Percentiles rank a stretch among this genome's conserved stretches.
phyloP scores from a whole-genome alignment of 2,797 vertebrate genomes.

The Enteromius argenteus region DNA sequence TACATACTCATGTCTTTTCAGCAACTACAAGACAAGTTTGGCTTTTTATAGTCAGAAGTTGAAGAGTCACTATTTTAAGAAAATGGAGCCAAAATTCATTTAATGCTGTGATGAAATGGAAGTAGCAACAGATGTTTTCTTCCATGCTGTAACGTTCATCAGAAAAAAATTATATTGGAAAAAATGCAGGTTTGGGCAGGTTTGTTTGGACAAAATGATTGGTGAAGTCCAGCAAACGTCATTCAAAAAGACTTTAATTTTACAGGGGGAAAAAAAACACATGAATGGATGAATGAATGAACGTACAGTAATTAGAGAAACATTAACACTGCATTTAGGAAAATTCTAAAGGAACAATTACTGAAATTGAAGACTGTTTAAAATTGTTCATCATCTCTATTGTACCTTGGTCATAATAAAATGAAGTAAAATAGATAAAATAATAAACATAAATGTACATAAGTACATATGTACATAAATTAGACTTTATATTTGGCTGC shows the following conservation, averaged over 20 bases:
- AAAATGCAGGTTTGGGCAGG: background rate
- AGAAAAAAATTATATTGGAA: background rate
- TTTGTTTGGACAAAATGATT: background rate
- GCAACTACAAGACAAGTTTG: background rate
- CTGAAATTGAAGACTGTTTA: background rate
- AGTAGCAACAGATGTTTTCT: background rate
- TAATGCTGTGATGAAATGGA: constrained; percentile 1
- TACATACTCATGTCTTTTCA: background rate
- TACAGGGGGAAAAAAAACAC: background rate
- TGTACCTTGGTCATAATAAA: background rate
- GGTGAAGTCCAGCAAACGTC: background rate
- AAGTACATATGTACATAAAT: background rate
- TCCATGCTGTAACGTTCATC: background rate
- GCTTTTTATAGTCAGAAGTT: background rate
- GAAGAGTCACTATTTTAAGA: background rate
- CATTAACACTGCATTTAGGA: background rate
- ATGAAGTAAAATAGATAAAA: too few species aligned
- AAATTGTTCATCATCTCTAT: background rate
- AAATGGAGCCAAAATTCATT: background rate
- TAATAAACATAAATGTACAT: too few species aligned
- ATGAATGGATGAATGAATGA: background rate
- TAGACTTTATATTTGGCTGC: background rate
- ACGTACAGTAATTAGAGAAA: background rate
- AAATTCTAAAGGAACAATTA: background rate
- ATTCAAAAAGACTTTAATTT: background rate